Conservation (phyloP, 2,797 vertebrate species). For the Coregonus suidteri region DNA sequence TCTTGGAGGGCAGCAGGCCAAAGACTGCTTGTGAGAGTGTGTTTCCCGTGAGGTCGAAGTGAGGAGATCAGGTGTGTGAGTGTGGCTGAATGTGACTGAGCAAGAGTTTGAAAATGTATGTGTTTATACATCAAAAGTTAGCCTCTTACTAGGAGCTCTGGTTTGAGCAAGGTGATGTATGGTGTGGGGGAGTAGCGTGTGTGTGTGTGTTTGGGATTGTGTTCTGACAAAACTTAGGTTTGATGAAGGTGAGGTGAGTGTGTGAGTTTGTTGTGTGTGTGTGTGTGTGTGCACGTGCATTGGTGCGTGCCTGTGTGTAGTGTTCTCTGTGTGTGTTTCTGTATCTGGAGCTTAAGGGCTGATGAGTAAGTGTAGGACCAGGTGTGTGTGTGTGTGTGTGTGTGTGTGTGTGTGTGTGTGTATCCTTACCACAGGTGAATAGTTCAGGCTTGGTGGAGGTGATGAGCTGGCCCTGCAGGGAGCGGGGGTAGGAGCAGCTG, state of each 20-base stretch:
- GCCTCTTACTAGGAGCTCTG: no score
- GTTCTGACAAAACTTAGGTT: no score
- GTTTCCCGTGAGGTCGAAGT: background rate
- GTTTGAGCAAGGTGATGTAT: no score
- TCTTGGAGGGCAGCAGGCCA: background rate
- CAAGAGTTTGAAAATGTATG: background rate
- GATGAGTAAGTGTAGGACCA: background rate
- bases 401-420: background rate
- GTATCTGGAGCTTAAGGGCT: background rate
- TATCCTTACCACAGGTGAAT: constrained; percentile 88
- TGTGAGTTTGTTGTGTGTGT: background rate
- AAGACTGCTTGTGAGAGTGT: background rate
- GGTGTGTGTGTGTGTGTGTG: background rate
- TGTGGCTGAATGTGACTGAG: background rate
- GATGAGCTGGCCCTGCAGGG: constrained; percentile 85
- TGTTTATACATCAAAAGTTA: background rate
- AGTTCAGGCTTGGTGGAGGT: constrained; percentile 82
- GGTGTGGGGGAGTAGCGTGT: background rate
- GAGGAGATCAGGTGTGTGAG: background rate
- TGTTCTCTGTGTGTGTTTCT: background rate
- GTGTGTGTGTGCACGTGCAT: background rate
- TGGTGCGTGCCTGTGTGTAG: no score
- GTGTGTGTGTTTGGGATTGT: background rate
- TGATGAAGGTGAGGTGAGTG: background rate
- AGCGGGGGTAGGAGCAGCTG: constrained; percentile 89